Evolutionary conservation across 1,140 invertebrate species (phyloP).

Genomic region (Bombus affinis): DNA sequence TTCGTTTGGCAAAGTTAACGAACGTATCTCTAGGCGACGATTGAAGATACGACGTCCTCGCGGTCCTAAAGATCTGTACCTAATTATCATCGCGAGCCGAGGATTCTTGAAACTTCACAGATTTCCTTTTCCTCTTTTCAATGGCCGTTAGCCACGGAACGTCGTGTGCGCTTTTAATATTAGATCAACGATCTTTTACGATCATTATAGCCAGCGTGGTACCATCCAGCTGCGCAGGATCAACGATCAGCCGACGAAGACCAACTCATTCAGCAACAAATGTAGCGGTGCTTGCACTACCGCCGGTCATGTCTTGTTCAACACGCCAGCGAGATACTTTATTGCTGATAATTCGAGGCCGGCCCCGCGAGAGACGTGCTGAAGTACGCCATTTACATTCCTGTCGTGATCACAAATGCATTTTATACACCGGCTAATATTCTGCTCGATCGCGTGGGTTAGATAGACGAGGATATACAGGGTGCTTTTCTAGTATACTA

Average conservation of each 20-base stretch:
- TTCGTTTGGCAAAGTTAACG: background rate
- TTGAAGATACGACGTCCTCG: background rate
- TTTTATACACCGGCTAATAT: slow-evolving; percentile 68
- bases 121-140: background rate
- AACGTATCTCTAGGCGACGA: background rate
- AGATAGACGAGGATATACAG: slow-evolving; percentile 59
- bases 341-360: slow-evolving; percentile 65
- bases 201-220: slow-evolving; percentile 47
- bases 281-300: slow-evolving; percentile 62
- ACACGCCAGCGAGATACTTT: slow-evolving; percentile 62
- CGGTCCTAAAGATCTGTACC: background rate
- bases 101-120: background rate
- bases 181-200: slow-evolving; percentile 39
- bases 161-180: slow-evolving; percentile 36
- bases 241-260: slow-evolving; percentile 44
- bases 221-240: slow-evolving; percentile 50
- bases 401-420: slow-evolving; percentile 66
- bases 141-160: background rate
- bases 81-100: slow-evolving; percentile 22
- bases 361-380: slow-evolving; percentile 45
- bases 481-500: slow-evolving; percentile 6
- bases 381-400: slow-evolving; percentile 65
- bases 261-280: slow-evolving; percentile 60
- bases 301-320: slow-evolving; percentile 63
- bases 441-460: slow-evolving; percentile 65